Evolutionary conservation across 2,888 invertebrate genomes (phyloP), one percentile per base, ranked within the genome.

Genomic region (Mythimna lalbum): DNA sequence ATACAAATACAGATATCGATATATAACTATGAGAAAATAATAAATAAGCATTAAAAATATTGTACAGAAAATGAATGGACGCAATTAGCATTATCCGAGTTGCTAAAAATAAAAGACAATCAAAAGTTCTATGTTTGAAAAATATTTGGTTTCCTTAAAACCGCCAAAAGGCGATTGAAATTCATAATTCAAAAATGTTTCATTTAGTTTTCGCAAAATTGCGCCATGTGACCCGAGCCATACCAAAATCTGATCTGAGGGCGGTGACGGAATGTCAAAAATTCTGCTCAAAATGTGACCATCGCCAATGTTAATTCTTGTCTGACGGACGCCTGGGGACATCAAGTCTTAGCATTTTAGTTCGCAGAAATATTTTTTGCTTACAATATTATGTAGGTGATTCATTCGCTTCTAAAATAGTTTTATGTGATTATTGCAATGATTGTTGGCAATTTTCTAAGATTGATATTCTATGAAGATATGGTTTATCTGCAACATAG

Each of bases 221-320:
- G 59, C 67, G 60, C 65, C 90, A 93, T 94, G 89, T 92, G 86
- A 90, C 23, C 90, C 88, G 86, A 90, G n/a, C 90, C 89, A 14
- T 69, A 59, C 71, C 39, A 62, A 82, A 69, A 73, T 70, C 64
- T 80, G 69, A 74, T 85, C 77, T 36, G 87, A 91, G 90, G 94
- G 94, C 92, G 93, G 91, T 91, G 92, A 92, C 92, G 94, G 94
- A 93, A 95, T 95, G 94, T 94, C 94, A 94, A 94, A 94, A 93
- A 94, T 92, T 92, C 90, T 84, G 89, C 90, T 81, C 83, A 81
- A 90, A 91, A 90, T 93, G 92, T 91, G 93, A 93, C 93, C 92
- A 91, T 90, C 86, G 86, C 73, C 74, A 86, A 76, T 57, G 52
- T 88, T 87, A 87, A n/a, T 83, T 80, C 72, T 70, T 63, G 74